Evolutionary conservation across 1,140 invertebrate species (phyloP).

Genomic region (Cotesia vestalis): DNA sequence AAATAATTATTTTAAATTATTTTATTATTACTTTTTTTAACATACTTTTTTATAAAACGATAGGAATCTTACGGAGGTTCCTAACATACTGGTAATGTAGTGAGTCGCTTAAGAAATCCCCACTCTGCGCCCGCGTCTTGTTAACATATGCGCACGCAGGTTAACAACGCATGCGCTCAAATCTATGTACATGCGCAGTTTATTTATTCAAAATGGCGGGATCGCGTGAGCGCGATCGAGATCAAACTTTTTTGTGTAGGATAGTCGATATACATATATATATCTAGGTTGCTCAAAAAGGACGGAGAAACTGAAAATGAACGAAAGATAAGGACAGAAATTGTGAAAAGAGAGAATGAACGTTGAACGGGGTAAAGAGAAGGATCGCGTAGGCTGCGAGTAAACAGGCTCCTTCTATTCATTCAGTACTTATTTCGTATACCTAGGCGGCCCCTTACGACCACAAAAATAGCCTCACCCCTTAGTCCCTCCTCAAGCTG

Average conservation of each 20-base stretch:
- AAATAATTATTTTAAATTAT: neutral
- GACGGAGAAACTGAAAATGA: neutral
- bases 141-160: constrained; percentile 16
- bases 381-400: constrained; percentile 58
- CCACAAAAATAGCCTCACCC: constrained; percentile 59
- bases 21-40: neutral
- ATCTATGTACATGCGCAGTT: constrained; percentile 5
- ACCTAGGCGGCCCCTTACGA: constrained; percentile 46
- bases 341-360: constrained; percentile 35
- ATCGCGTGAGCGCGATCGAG: constrained; percentile 17
- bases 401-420: constrained; percentile 59
- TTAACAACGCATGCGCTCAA: neutral
- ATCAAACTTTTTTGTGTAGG: neutral
- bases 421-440: constrained; percentile 62
- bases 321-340: constrained; percentile 4
- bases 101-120: constrained; percentile 30
- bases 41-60: constrained; percentile 32
- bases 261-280: neutral
- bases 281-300: neutral
- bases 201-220: neutral
- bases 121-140: constrained; percentile 20
- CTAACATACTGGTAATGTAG: constrained; percentile 48
- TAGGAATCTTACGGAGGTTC: constrained; percentile 49
- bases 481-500: constrained; percentile 41
- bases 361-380: constrained; percentile 1